Evolutionary conservation across 30 jellyfish, hydroid and myxozoan genomes (phyloP), one percentile per base, ranked within the genome.

Genomic region (Hydractinia symbiolongicarpus): DNA sequence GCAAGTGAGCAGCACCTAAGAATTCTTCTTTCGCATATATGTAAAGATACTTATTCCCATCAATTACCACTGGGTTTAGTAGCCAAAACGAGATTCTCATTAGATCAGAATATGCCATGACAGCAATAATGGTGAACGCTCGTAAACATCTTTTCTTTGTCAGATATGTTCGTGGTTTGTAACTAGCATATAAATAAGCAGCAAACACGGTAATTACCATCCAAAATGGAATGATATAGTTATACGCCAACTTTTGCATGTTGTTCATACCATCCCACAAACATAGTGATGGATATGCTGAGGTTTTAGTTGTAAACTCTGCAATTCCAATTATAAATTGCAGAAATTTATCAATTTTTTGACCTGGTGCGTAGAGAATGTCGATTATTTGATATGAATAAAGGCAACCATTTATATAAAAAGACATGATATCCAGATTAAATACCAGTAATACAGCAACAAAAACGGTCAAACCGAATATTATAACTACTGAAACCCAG

Each of bases 321-420:
- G 74, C 40, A 64, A 64, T 6, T n/a, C 74, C 40, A 51, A 64
- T 51, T 7, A 64, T 4, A n/a, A 64, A n/a, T 64, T 64, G 74
- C 17, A 64, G 74, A 7, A 64, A n/a, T 64, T n/a, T n/a, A 51
- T 44, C 19, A 54, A 54, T 52, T 4, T 19, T 7, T 14, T 44
- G 44, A 17, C 44, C 51, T n/a, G 16, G 44, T 9, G 85, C 14
- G 53, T 44, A 19, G 6, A 77, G 13, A 9, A 44, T 52, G 60
- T 77, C 85, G 60, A 77, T 44, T 11, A 77, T 50, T 77, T 77
- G 85, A 62, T 77, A 77, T n/a, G 85, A 77, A 55, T 77, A 77
- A 9, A 77, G n/a, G 19, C 55, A 11, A 4, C 77, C n/a, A 77
- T 44, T 55, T 4, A 77, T 60, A 15, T 77, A 77, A 57, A 53